Percentiles rank a stretch among this genome's conserved stretches.
phyloP scores from a whole-genome alignment of 2,113 vertebrate genomes.

The Gracilinanus agilis region DNA sequence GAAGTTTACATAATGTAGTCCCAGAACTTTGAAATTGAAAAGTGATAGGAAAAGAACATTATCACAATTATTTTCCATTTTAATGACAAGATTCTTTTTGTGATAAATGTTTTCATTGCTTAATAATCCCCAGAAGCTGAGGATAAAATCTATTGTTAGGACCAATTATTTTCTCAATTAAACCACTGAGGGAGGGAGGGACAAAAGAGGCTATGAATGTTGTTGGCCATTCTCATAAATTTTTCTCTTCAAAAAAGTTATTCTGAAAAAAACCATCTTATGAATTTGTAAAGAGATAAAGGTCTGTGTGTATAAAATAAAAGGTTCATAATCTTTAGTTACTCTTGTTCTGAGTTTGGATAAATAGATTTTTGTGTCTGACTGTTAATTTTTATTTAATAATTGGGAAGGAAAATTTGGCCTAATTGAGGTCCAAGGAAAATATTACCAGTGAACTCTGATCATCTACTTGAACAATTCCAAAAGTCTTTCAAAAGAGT shows the following conservation, averaged over 20 bases:
- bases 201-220: not conserved
- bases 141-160: not conserved
- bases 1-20: not conserved
- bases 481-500: not conserved
- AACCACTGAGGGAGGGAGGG: not conserved
- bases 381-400: not conserved
- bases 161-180: not conserved
- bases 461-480: not conserved
- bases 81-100: conserved; percentile 47
- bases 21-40: not conserved
- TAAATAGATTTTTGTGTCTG: not conserved
- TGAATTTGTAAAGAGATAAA: not conserved
- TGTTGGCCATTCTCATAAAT: not conserved
- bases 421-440: too few relatives aligned
- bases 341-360: not conserved
- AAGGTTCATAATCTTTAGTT: not conserved
- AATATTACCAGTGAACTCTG: too few relatives aligned
- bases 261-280: not conserved
- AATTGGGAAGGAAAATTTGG: not conserved
- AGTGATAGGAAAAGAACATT: not conserved
- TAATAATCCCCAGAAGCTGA: not conserved
- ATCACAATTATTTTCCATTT: conserved; percentile 13
- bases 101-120: conserved; percentile 23
- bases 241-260: not conserved
- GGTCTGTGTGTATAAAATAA: not conserved